These are phyloP conservation scores for Tolypeutes matacus DNA, from an alignment of 2,797 vertebrate genomes.

Conservation along the genomic window DNA sequence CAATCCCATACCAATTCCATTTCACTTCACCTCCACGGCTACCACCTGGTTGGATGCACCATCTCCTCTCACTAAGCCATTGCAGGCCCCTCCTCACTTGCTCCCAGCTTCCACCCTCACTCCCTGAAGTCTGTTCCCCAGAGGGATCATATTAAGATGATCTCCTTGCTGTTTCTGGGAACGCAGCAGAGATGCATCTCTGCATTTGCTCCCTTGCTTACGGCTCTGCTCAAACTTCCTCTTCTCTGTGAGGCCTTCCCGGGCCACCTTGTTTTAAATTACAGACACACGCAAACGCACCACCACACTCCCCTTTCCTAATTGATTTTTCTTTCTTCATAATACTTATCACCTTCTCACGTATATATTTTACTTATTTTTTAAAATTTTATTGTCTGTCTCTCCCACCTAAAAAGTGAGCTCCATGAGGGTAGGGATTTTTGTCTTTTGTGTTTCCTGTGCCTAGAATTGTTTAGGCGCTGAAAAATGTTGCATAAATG, in stretches of 20 bases:
- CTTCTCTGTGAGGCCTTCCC: background rate
- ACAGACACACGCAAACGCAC: background rate
- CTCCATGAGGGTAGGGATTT: background rate
- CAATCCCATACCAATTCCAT: background rate
- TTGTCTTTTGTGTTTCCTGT: background rate
- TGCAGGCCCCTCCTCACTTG: background rate
- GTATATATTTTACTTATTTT: background rate
- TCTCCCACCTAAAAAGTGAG: slow-evolving; percentile 1
- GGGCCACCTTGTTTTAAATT: background rate
- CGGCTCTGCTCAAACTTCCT: background rate
- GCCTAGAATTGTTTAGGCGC: background rate
- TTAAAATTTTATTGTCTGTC: background rate
- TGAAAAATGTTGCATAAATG: background rate
- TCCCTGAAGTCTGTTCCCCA: background rate
- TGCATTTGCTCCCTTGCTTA: background rate
- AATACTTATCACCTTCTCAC: background rate
- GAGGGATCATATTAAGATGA: background rate
- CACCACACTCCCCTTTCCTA: background rate
- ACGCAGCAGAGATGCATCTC: background rate
- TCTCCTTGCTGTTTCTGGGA: background rate
- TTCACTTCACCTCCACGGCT: background rate
- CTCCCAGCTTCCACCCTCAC: background rate
- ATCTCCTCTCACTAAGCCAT: background rate
- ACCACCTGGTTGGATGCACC: background rate
- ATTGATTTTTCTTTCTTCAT: background rate